These are phyloP conservation scores for Peucedramus taeniatus DNA, from an alignment of 2,113 vertebrate species.

Conservation along the genomic window DNA sequence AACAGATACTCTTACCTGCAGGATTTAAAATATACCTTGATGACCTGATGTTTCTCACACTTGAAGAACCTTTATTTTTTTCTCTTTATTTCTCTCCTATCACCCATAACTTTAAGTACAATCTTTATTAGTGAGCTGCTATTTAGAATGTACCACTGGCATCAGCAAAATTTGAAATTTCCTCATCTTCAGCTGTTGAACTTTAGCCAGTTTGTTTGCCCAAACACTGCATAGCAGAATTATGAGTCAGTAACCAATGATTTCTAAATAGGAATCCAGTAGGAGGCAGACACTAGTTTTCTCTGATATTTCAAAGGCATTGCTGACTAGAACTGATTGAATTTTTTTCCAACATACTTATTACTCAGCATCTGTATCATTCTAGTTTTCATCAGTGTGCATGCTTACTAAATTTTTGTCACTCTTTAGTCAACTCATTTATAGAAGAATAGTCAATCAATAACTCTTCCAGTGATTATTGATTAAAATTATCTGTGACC, in stretches of 20 bases:
- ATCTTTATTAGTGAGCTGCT: constrained; percentile 14
- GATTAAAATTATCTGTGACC: background rate
- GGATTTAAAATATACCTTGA: background rate
- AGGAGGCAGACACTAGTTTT: background rate
- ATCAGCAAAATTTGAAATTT: constrained; percentile 15
- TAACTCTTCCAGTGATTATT: background rate
- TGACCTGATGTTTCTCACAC: background rate
- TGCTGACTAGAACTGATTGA: background rate
- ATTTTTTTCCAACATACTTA: background rate
- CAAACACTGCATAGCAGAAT: background rate
- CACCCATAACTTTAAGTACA: background rate
- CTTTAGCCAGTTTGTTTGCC: background rate
- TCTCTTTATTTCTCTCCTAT: constrained; percentile 26
- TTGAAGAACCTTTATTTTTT: background rate
- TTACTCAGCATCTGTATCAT: background rate
- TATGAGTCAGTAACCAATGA: background rate
- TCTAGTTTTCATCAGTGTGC: background rate
- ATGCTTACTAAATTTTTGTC: background rate
- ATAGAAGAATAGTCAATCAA: background rate
- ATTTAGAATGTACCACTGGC: background rate
- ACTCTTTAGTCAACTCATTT: background rate
- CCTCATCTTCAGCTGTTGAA: background rate
- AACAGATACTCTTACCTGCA: background rate
- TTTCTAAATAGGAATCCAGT: background rate
- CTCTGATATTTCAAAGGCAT: background rate